Conservation (phyloP, 2,888 invertebrate genomes). For the Iselma pallidipennis region DNA sequence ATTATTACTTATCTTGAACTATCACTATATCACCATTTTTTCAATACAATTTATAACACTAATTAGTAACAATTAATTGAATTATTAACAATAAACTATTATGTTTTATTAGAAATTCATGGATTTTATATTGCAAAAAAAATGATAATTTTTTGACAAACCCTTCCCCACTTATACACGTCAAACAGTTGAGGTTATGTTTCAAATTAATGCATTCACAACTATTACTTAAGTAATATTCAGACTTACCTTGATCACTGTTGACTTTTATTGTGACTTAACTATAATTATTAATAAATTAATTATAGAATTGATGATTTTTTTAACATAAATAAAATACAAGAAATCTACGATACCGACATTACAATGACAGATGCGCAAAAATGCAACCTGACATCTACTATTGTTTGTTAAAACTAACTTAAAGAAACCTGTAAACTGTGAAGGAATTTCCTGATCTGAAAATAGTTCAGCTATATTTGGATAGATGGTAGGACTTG, state of each 20-base stretch:
- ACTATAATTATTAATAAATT: too few species aligned
- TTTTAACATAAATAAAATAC: slow-evolving; percentile 1
- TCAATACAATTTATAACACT: not conserved
- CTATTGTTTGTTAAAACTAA: not conserved
- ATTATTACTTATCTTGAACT: not conserved
- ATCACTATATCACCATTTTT: not conserved
- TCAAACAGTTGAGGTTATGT: not conserved
- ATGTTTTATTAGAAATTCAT: too few species aligned
- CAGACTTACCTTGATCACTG: not conserved
- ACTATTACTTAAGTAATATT: too few species aligned
- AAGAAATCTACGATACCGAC: slow-evolving; percentile 3
- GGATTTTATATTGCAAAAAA: too few species aligned
- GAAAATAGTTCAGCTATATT: slow-evolving; percentile 4
- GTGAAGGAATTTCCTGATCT: not conserved
- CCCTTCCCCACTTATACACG: not conserved
- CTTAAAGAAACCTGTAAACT: not conserved
- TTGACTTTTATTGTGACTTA: not conserved
- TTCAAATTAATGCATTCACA: too few species aligned
- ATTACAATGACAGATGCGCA: too few species aligned
- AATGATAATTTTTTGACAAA: not conserved
- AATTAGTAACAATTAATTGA: not conserved
- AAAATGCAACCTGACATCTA: too few species aligned
- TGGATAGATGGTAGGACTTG: slow-evolving; percentile 4
- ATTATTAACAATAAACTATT: not conserved
- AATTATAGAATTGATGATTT: too few species aligned